phyloP scores from a whole-genome alignment of 2,113 vertebrate genomes.

The Hippocampus zosterae region DNA sequence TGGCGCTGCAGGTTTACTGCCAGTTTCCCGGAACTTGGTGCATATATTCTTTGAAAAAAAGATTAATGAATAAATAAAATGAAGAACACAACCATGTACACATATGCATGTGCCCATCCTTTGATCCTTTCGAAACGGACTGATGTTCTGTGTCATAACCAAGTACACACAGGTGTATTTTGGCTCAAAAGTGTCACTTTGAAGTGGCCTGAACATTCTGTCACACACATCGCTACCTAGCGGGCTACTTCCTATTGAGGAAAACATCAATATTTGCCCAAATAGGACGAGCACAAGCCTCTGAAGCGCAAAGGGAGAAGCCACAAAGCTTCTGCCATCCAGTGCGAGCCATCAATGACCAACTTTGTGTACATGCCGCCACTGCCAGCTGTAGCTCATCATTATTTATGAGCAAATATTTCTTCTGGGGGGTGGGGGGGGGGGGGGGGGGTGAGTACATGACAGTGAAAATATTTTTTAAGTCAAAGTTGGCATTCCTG shows the following conservation, averaged over 20 bases:
- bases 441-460: constrained; percentile 15
- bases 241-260: constrained; percentile 56
- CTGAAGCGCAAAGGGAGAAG: constrained; percentile 27
- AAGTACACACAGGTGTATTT: constrained; percentile 23
- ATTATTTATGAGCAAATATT: constrained; percentile 68
- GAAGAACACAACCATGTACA: too few species aligned
- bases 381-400: constrained; percentile 57
- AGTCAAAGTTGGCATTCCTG: constrained; percentile 70
- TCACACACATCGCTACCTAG: constrained; percentile 37
- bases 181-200: constrained; percentile 16
- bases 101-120: not conserved
- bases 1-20: too few species aligned
- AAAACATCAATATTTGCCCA: constrained; percentile 72
- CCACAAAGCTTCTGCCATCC: constrained; percentile 41
- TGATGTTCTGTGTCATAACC: constrained; percentile 8
- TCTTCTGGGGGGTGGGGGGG: not conserved
- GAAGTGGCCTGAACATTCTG: constrained; percentile 42
- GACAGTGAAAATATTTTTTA: constrained; percentile 48
- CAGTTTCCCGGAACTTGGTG: too few species aligned
- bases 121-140: not conserved
- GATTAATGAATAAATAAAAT: too few species aligned
- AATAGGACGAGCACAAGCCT: constrained; percentile 37
- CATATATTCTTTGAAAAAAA: too few species aligned
- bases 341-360: constrained; percentile 44
- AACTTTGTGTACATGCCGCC: constrained; percentile 16